These are phyloP conservation scores for Neuroterus valhalla DNA, from an alignment of 1,140 invertebrate genomes.

Conservation along the genomic window DNA sequence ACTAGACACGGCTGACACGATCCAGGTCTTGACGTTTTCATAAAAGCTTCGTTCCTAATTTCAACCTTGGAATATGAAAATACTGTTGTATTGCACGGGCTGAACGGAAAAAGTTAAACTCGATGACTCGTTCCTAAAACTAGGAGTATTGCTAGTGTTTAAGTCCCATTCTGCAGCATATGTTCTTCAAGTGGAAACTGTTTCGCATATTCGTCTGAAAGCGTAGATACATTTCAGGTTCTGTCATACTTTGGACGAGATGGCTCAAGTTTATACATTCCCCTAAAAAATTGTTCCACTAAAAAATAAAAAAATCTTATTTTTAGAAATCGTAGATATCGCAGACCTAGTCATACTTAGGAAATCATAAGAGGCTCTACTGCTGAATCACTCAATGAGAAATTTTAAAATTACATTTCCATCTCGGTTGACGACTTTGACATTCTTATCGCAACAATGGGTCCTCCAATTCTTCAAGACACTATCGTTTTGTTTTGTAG, in stretches of 20 bases:
- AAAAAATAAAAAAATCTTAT: slow-evolving; percentile 18
- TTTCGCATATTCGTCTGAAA: slow-evolving; percentile 34
- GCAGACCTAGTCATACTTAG: slow-evolving; percentile 40
- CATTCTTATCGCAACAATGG: slow-evolving; percentile 48
- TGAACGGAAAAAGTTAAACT: slow-evolving; percentile 40
- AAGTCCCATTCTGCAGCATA: slow-evolving; percentile 24
- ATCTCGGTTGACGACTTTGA: slow-evolving; percentile 33
- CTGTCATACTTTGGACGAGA: slow-evolving; percentile 37
- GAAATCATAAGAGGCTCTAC: slow-evolving; percentile 39
- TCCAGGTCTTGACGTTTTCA: slow-evolving; percentile 39
- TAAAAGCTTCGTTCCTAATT: slow-evolving; percentile 36
- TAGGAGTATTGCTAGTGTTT: slow-evolving; percentile 41
- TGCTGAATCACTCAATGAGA: slow-evolving; percentile 39
- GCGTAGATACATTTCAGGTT: slow-evolving; percentile 37
- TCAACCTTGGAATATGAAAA: neutral
- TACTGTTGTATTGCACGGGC: slow-evolving; percentile 34
- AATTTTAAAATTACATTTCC: slow-evolving; percentile 33
- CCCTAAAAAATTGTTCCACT: slow-evolving; percentile 39
- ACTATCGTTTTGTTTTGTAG: slow-evolving; percentile 56
- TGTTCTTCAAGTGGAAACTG: slow-evolving; percentile 24
- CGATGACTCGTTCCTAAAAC: slow-evolving; percentile 44
- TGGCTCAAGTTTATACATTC: slow-evolving; percentile 36
- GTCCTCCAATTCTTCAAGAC: slow-evolving; percentile 55
- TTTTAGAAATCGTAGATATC: slow-evolving; percentile 34
- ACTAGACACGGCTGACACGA: slow-evolving; percentile 18